A percentile compares a stretch with the other conserved stretches of the same genome.
Conservation (phyloP, 1,140 invertebrate genomes). For the Zaprionus gabonicus region DNA sequence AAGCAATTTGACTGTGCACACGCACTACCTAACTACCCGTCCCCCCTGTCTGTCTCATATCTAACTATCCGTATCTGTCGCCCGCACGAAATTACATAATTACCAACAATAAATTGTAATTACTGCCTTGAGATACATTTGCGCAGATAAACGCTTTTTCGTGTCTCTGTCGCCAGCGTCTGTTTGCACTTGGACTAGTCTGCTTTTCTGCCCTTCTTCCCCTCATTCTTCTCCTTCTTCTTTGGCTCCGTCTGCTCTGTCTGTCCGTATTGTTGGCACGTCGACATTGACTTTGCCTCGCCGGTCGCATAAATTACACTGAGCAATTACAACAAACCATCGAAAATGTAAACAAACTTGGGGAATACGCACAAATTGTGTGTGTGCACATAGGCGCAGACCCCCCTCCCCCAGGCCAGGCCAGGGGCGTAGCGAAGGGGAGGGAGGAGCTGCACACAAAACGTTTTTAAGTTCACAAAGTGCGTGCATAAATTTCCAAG, state of each 20-base stretch:
- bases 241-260: conserved; percentile 5
- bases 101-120: conserved; percentile 79
- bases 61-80: conserved; percentile 32
- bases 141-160: conserved; percentile 75
- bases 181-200: conserved; percentile 30
- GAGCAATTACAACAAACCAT: conserved; percentile 64
- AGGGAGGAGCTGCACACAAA: conserved; percentile 9
- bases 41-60: background rate
- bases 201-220: conserved; percentile 9
- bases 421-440: background rate
- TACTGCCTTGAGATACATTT: conserved; percentile 77
- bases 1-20: conserved; percentile 19
- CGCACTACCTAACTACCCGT: background rate
- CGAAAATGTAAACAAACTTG: conserved; percentile 49
- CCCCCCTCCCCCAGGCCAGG: background rate
- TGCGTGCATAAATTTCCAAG: conserved; percentile 49
- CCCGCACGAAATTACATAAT: conserved; percentile 70
- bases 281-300: conserved; percentile 72
- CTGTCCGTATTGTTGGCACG: conserved; percentile 26
- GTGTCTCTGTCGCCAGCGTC: conserved; percentile 48
- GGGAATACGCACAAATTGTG: conserved; percentile 43
- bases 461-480: conserved; percentile 50
- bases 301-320: conserved; percentile 70
- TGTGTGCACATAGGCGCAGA: conserved; percentile 6
- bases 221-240: background rate